phyloP scores from a whole-genome alignment of 2,888 invertebrate species.

The Zygogramma bicolorata region DNA sequence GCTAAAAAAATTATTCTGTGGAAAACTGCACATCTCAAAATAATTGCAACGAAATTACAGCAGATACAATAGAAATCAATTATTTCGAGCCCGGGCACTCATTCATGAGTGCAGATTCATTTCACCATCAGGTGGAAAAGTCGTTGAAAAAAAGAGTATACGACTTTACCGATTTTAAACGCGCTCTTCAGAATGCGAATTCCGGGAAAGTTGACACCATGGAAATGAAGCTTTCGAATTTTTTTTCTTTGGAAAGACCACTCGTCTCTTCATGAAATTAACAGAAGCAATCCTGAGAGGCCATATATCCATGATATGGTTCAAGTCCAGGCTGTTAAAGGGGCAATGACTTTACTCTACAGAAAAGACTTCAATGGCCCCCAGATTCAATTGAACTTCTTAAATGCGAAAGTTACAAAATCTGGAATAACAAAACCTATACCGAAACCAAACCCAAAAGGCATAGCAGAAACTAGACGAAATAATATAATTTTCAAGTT shows the following conservation, averaged over 20 bases:
- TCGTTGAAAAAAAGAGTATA: slow-evolving; percentile 24
- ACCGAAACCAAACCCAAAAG: not conserved
- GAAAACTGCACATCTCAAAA: slow-evolving; percentile 45
- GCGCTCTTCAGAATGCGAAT: slow-evolving; percentile 22
- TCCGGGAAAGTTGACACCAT: not conserved
- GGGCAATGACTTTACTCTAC: not conserved
- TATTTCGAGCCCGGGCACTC: slow-evolving; percentile 46
- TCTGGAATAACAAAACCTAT: not conserved
- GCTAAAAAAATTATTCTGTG: slow-evolving; percentile 34
- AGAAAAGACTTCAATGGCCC: not conserved
- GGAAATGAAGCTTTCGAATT: not conserved
- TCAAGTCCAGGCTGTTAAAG: not conserved
- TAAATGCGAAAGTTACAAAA: not conserved
- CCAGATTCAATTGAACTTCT: not conserved
- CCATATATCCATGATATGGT: not conserved
- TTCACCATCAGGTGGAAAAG: slow-evolving; percentile 35
- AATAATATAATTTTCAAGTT: not conserved
- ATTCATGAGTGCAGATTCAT: slow-evolving; percentile 43
- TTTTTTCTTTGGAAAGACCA: not conserved
- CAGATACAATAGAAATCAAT: slow-evolving; percentile 32
- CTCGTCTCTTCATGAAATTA: not conserved
- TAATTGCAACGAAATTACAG: slow-evolving; percentile 35
- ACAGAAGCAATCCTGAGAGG: not conserved
- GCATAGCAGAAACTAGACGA: not conserved
- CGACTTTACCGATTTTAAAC: slow-evolving; percentile 29